Percentiles rank a stretch among this genome's conserved stretches.
phyloP scores from a whole-genome alignment of 1,140 invertebrate genomes.

The Orius laevigatus region DNA sequence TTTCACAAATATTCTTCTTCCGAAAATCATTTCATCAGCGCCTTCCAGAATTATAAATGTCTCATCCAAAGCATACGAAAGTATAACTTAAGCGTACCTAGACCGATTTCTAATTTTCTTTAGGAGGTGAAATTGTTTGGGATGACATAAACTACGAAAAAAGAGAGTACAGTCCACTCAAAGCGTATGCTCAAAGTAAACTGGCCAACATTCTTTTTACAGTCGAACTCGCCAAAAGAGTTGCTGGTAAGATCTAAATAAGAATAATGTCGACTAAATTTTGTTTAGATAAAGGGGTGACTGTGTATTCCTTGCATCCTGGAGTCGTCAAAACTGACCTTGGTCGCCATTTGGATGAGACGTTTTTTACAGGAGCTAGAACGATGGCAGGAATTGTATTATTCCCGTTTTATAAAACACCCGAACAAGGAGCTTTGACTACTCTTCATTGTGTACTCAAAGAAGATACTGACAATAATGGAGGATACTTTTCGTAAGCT shows the following conservation, averaged over 20 bases:
- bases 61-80: conserved; percentile 42
- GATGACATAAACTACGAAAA: conserved; percentile 49
- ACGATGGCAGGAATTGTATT: conserved; percentile 22
- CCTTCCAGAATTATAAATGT: conserved; percentile 51
- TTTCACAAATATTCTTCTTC: conserved; percentile 59
- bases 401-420: conserved; percentile 37
- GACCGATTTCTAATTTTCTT: no score
- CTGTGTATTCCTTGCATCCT: conserved; percentile 51
- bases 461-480: conserved; percentile 40
- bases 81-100: conserved; percentile 22
- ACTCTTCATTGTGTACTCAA: conserved; percentile 59
- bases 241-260: conserved; percentile 32
- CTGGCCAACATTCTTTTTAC: conserved; percentile 59
- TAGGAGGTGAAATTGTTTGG: conserved; percentile 46
- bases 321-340: conserved; percentile 58
- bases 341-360: conserved; percentile 43
- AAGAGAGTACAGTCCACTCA: conserved; percentile 35
- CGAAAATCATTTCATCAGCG: conserved; percentile 36
- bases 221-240: conserved; percentile 36
- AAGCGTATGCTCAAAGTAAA: conserved; percentile 54
- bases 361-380: conserved; percentile 28
- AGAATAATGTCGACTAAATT: background rate
- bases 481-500: conserved; percentile 40
- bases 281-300: conserved; percentile 31
- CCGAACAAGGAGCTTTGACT: conserved; percentile 59